phyloP scores from a whole-genome alignment of 2,797 vertebrate genomes.

The Eurystomus glaucurus region DNA sequence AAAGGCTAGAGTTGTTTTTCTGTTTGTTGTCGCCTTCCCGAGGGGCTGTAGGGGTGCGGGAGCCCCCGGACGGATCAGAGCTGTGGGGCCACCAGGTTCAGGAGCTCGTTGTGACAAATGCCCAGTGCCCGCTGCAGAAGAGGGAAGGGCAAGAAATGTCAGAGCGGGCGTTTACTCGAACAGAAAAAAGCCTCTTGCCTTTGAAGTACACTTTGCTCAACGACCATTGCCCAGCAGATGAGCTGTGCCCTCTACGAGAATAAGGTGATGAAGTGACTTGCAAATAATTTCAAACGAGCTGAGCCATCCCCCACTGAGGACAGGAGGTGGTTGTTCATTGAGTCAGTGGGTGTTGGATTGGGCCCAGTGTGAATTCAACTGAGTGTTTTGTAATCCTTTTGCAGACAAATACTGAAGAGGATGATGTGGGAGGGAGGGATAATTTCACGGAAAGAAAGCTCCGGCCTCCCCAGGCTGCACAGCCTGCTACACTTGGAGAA shows the following conservation, averaged over 20 bases:
- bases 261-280: neutral
- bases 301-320: neutral
- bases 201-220: fast-evolving
- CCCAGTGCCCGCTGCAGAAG: neutral
- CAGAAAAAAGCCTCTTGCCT: neutral
- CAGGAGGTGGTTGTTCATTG: neutral
- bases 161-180: neutral
- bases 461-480: neutral
- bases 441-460: neutral
- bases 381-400: neutral
- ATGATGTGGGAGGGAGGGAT: neutral
- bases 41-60: fast-evolving
- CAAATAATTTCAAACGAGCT: neutral
- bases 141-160: neutral
- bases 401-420: neutral
- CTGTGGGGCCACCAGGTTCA: neutral
- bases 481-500: neutral
- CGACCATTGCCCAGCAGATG: fast-evolving
- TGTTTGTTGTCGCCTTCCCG: neutral
- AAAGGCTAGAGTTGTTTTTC: neutral
- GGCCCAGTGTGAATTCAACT: neutral
- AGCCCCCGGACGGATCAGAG: neutral
- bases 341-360: neutral
- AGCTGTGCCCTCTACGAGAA: neutral
- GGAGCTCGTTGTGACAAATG: neutral